Conservation (phyloP, 2,113 vertebrate species). For the Nettapus auritus region DNA sequence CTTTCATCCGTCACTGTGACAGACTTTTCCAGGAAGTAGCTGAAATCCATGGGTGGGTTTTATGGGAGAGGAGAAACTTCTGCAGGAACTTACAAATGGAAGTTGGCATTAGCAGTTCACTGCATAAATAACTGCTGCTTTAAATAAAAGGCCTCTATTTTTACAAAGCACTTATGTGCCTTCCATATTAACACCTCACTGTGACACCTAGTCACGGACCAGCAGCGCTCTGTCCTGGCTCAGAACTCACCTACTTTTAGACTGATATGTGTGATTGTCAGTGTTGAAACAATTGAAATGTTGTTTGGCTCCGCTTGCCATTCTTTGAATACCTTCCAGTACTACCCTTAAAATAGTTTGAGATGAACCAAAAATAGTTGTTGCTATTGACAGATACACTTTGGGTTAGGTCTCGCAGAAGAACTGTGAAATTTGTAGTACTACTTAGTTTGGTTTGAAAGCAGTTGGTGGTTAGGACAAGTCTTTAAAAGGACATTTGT, state of each 20-base stretch:
- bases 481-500: neutral
- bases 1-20: neutral
- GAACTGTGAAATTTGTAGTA: neutral
- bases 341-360: constrained; percentile 14
- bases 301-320: constrained; percentile 15
- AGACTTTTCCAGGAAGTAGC: neutral
- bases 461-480: neutral
- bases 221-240: neutral
- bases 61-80: neutral
- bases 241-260: constrained; percentile 5
- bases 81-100: neutral
- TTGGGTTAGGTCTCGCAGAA: neutral
- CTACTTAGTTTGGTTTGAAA: neutral
- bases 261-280: neutral
- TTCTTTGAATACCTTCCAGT: constrained; percentile 33
- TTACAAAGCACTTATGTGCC: neutral
- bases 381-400: neutral
- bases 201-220: neutral
- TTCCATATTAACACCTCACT: neutral
- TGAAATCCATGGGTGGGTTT: neutral
- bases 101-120: neutral
- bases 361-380: neutral
- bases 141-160: constrained; percentile 9
- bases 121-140: neutral
- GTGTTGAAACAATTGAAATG: neutral